Conservation (phyloP, 30 jellyfish, hydroid and myxozoan genomes). For the Aurelia sp. region DNA sequence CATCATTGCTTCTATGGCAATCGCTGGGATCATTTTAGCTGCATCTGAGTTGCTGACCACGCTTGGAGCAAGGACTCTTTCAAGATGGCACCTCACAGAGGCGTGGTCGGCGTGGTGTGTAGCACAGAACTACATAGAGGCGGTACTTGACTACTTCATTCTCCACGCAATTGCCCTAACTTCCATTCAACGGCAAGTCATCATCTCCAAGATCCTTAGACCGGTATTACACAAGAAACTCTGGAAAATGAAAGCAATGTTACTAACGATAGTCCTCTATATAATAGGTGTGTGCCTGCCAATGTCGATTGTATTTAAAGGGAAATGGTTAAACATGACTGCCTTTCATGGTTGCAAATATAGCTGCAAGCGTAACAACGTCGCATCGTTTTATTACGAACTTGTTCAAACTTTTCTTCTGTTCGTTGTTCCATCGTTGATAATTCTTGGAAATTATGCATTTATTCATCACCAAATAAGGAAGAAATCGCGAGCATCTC, state of each 20-base stretch:
- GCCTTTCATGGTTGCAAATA: slow-evolving; percentile 1
- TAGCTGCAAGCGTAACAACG: background rate
- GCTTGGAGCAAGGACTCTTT: background rate
- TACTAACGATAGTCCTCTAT: background rate
- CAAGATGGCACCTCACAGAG: background rate
- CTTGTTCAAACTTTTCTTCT: background rate
- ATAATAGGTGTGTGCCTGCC: slow-evolving; percentile 9
- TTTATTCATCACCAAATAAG: slow-evolving; percentile 11
- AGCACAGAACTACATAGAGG: slow-evolving; percentile 16
- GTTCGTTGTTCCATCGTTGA: slow-evolving; percentile 18
- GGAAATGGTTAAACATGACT: slow-evolving; percentile 11
- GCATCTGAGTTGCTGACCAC: slow-evolving; percentile 15
- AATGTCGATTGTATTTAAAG: background rate
- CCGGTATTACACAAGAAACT: slow-evolving; percentile 36
- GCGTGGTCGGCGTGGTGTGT: slow-evolving; percentile 37
- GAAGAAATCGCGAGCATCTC: slow-evolving; percentile 6
- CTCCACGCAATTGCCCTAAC: slow-evolving; percentile 42
- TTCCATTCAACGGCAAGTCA: slow-evolving; percentile 36
- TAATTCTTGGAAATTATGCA: slow-evolving; percentile 7
- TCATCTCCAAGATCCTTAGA: slow-evolving; percentile 18
- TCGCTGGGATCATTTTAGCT: slow-evolving; percentile 24
- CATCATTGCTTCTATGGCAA: slow-evolving; percentile 22
- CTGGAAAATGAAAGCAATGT: background rate
- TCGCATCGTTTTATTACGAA: background rate
- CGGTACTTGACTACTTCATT: slow-evolving; percentile 1